Base-by-base conservation (phyloP, 2,888 invertebrate genomes). In the Rhopalosiphum nymphaeae region DNA sequence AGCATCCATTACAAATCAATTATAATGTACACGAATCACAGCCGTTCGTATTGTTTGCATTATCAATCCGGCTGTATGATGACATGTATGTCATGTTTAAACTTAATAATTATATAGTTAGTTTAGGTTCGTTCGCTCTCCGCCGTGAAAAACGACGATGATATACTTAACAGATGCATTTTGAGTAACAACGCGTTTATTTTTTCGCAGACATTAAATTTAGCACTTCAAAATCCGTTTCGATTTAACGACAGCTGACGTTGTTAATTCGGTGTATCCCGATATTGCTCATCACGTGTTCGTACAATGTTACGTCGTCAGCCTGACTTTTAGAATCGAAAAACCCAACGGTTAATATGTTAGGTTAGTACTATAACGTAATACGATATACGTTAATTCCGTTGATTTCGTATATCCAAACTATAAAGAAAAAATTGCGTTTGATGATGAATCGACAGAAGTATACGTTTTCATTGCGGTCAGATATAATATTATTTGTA, bases 121-220 rank as follows among this genome's bases (percentile, higher is more conserved):
- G 86, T 46, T 44, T 85, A 13, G 1, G 86, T 13, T 13, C 13
- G 44, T 86, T 29, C 7, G 21, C 4, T 42, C 21, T 36, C 7
- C 25, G 5, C n/a, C 9, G 9, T n/a, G 25, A 53, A 53, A 53
- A 53, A 56, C 3, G 36, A 42, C 53, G 36, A 26, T 11, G 25
- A n/a, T 29, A 53, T 85, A 85, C 44, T 49, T 49, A 10, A 21
- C 49, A 88, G n/a, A 88, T 53, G 57, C 29, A 44, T 89, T 57
- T 89, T 89, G 89, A 89, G 89, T 89, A 57, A 44, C 42, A 89
- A n/a, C 29, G 44, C 89, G 57, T 61, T 61, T 61, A 89, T 21
- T 16, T 57, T 57, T 89, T 89, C 21, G 89, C 61, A 89, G n/a
- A 61, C 57, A 57, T 57, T n/a, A n/a, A n/a, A n/a, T n/a, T 44